A percentile compares a stretch with the other conserved stretches of the same genome.
These are phyloP conservation scores for Platypus cylindrus DNA, from an alignment of 2,888 invertebrate species.

Conservation along the genomic window DNA sequence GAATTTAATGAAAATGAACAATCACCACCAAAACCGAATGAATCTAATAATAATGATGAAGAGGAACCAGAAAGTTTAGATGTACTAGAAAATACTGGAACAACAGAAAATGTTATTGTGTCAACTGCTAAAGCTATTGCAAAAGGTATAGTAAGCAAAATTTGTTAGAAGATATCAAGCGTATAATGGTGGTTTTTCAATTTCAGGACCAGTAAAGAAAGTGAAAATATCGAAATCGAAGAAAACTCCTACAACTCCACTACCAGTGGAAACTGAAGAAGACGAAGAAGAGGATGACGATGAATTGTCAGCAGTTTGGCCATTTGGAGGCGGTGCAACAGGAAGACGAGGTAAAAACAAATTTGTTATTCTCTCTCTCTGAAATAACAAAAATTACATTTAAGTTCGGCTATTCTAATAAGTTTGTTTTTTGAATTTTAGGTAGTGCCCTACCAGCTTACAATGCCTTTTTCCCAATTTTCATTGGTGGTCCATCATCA, in stretches of 20 bases:
- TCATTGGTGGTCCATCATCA: constrained; percentile 36
- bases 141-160: neutral
- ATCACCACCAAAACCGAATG: neutral
- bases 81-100: constrained; percentile 8
- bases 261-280: constrained; percentile 13
- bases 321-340: constrained; percentile 24
- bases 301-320: constrained; percentile 29
- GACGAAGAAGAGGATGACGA: constrained; percentile 42
- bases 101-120: constrained; percentile 6
- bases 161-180: neutral
- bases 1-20: constrained; percentile 10
- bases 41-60: constrained; percentile 3
- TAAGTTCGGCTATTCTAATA: neutral
- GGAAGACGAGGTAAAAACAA: constrained; percentile 26
- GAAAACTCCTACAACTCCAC: constrained; percentile 4
- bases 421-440: constrained; percentile 16
- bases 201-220: constrained; percentile 9
- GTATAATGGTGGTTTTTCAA: neutral
- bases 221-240: constrained; percentile 9
- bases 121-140: neutral
- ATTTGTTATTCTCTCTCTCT: constrained; percentile 1
- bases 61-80: constrained; percentile 17
- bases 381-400: neutral
- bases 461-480: constrained; percentile 55
- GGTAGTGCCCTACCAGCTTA: constrained; percentile 18